Evolutionary conservation across 2,888 invertebrate species (phyloP).

Genomic region (Nymphalis urticae): DNA sequence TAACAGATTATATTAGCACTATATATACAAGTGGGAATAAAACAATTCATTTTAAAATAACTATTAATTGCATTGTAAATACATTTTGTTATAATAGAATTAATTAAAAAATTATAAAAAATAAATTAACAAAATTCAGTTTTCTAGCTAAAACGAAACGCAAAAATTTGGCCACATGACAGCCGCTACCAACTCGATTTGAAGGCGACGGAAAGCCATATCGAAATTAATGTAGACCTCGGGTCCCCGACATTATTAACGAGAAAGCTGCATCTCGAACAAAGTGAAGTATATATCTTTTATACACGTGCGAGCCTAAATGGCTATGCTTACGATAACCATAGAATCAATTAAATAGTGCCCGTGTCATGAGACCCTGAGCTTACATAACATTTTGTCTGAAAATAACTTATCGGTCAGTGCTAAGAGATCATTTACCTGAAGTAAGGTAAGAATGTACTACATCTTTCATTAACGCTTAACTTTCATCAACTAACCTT

Average conservation of each 20-base stretch:
- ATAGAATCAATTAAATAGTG: conserved; percentile 50
- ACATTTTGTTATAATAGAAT: neutral
- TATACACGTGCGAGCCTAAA: conserved; percentile 53
- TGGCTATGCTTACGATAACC: conserved; percentile 66
- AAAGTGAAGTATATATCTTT: conserved; percentile 73
- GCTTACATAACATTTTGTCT: conserved; percentile 77
- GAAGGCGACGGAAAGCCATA: conserved; percentile 39
- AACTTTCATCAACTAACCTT: conserved; percentile 26
- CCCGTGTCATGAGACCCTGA: conserved; percentile 69
- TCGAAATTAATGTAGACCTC: conserved; percentile 74
- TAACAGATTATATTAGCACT: neutral
- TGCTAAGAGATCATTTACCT: conserved; percentile 67
- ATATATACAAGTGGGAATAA: neutral
- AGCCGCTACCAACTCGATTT: conserved; percentile 46
- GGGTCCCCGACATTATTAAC: conserved; percentile 59
- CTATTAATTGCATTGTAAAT: too few relatives aligned
- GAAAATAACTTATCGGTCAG: conserved; percentile 62
- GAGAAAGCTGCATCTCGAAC: conserved; percentile 61
- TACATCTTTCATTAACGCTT: conserved; percentile 29
- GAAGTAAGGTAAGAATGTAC: conserved; percentile 66
- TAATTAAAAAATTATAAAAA: neutral
- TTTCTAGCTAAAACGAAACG: conserved; percentile 33
- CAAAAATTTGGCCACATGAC: conserved; percentile 38
- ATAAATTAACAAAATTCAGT: neutral
- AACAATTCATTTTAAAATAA: neutral